These are phyloP conservation scores for Pseudomyrmex dendroicus DNA, from an alignment of 1,140 invertebrate genomes.

Conservation along the genomic window DNA sequence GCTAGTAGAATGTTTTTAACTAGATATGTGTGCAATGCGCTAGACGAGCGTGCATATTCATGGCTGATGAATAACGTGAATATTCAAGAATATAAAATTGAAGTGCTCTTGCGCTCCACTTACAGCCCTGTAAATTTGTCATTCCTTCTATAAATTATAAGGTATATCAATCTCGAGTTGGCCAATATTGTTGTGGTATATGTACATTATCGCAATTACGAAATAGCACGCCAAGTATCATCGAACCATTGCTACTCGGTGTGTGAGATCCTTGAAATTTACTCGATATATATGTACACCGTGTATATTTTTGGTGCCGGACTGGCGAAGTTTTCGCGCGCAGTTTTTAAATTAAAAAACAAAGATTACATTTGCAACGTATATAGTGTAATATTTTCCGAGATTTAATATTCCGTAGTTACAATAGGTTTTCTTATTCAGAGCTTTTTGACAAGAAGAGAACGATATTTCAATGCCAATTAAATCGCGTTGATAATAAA, in stretches of 20 bases:
- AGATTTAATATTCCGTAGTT: background rate
- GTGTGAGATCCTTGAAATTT: conserved; percentile 8
- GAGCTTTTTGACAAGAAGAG: conserved; percentile 7
- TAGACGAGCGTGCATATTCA: conserved; percentile 53
- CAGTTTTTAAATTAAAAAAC: background rate
- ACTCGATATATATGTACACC: background rate
- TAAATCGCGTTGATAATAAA: conserved; percentile 50
- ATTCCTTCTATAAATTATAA: conserved; percentile 39
- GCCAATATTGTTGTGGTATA: conserved; percentile 8
- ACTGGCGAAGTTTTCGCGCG: background rate
- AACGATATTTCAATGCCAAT: conserved; percentile 55
- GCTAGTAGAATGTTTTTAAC: conserved; percentile 42
- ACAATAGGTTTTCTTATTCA: conserved; percentile 19
- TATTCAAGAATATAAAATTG: conserved; percentile 61
- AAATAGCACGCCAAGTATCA: background rate
- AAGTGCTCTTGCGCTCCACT: conserved; percentile 47
- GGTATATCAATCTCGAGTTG: conserved; percentile 21
- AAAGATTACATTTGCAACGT: background rate
- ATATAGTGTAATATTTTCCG: too few relatives aligned
- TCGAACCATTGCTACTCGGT: background rate
- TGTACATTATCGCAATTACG: conserved; percentile 35
- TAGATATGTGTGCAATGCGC: conserved; percentile 34
- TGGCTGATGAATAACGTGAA: conserved; percentile 53
- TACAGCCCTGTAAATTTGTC: conserved; percentile 46
- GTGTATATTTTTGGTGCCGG: too few relatives aligned